Percentiles rank a stretch among this genome's conserved stretches.
Evolutionary conservation across 35 echinoderm and acorn worm species (phyloP).

Genomic region (Heliocidaris erythrogramma): DNA sequence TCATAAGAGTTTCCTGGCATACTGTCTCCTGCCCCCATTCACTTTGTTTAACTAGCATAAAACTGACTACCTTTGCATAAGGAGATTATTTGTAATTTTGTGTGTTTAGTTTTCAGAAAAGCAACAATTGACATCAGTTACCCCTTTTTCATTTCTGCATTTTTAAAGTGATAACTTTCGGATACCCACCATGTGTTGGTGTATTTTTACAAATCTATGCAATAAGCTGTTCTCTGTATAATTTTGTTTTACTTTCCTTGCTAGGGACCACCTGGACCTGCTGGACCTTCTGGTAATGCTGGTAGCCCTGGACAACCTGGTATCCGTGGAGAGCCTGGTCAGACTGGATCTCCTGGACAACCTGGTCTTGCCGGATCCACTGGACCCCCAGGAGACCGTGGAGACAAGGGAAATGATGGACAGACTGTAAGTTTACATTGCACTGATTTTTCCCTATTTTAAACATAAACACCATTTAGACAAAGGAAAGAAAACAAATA

Average conservation of each 20-base stretch:
- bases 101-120: too few relatives aligned
- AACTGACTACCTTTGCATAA: too few relatives aligned
- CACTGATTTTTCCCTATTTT: neutral
- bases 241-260: neutral
- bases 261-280: slow-evolving; percentile 59
- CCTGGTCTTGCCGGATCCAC: slow-evolving; percentile 52
- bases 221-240: neutral
- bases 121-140: too few relatives aligned
- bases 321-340: slow-evolving; percentile 66
- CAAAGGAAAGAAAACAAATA: too few relatives aligned
- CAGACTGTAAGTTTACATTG: slow-evolving; percentile 22
- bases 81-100: too few relatives aligned
- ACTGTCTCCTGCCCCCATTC: too few relatives aligned
- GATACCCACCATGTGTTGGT: too few relatives aligned
- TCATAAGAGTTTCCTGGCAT: too few relatives aligned
- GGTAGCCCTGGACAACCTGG: slow-evolving; percentile 76
- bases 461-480: neutral
- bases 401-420: slow-evolving; percentile 60
- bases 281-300: slow-evolving; percentile 61
- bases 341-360: slow-evolving; percentile 65
- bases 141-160: too few relatives aligned
- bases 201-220: neutral
- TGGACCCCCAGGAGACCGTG: slow-evolving; percentile 65
- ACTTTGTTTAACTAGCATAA: too few relatives aligned
- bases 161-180: too few relatives aligned